phyloP scores from a whole-genome alignment of 2,113 vertebrate species.

The Andinoacara biseriatus region DNA sequence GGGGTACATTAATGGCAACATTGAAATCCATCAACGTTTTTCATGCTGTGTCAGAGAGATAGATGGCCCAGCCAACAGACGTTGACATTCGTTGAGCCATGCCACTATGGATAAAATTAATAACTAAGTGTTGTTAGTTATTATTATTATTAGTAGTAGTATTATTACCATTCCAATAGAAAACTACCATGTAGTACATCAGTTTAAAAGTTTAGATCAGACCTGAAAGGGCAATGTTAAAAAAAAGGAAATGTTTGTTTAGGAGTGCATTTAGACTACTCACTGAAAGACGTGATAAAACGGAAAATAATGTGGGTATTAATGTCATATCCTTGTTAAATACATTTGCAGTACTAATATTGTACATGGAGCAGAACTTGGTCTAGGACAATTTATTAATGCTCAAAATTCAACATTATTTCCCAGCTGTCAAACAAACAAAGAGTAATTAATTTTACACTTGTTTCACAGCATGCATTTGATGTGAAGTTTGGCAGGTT shows the following conservation, averaged over 20 bases:
- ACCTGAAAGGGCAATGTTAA: background rate
- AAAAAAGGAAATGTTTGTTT: background rate
- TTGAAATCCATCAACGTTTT: no score
- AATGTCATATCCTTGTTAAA: background rate
- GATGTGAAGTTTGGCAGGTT: conserved; percentile 59
- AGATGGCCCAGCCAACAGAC: background rate
- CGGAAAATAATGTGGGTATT: background rate
- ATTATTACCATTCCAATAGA: background rate
- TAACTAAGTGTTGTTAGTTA: background rate
- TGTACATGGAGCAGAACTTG: background rate
- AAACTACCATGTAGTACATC: background rate
- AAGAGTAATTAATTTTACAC: conserved; percentile 63
- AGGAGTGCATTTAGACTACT: background rate
- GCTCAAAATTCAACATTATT: conserved; percentile 14
- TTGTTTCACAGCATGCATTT: conserved; percentile 52
- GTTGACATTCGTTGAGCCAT: background rate
- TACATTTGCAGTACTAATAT: background rate
- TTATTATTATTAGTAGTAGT: accelerated
- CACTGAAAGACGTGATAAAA: background rate
- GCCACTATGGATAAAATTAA: background rate
- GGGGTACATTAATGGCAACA: no score
- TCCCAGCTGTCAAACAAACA: conserved; percentile 39
- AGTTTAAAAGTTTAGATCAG: background rate
- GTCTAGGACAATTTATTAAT: background rate
- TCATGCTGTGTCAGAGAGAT: background rate